These are phyloP conservation scores for Pithys albifrons DNA, from an alignment of 2,113 vertebrate species.

Conservation along the genomic window DNA sequence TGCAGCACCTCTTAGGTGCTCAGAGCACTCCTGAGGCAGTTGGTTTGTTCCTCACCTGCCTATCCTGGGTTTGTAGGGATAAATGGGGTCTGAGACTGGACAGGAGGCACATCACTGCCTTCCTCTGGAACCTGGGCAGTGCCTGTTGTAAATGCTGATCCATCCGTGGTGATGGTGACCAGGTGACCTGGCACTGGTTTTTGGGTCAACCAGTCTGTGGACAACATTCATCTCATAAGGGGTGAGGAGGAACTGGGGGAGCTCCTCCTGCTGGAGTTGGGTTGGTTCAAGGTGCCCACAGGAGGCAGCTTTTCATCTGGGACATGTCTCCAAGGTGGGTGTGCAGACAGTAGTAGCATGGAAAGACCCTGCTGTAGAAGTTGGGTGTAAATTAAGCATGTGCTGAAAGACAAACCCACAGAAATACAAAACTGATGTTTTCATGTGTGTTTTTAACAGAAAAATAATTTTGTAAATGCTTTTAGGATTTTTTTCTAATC, in stretches of 20 bases:
- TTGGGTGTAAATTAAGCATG: not conserved
- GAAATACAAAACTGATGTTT: rapidly evolving
- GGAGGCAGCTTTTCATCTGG: not conserved
- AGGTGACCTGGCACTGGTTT: not conserved
- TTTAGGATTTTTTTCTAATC: not conserved
- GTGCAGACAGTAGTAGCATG: not conserved
- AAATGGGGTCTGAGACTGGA: rapidly evolving
- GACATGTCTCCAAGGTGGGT: rapidly evolving
- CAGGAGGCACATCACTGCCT: rapidly evolving
- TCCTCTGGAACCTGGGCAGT: not conserved
- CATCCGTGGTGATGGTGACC: not conserved
- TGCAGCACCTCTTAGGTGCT: rapidly evolving
- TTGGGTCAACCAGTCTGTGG: not conserved
- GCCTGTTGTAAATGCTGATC: not conserved
- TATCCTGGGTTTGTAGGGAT: rapidly evolving
- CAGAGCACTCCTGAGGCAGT: not conserved
- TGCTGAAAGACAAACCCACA: not conserved
- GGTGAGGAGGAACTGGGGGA: not conserved
- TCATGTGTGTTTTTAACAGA: not conserved
- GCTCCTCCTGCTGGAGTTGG: not conserved
- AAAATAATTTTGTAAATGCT: not conserved
- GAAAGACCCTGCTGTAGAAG: not conserved
- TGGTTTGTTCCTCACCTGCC: not conserved
- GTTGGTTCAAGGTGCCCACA: rapidly evolving
- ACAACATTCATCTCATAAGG: not conserved